These are phyloP conservation scores for Thryonomys swinderianus DNA, from an alignment of 2,113 vertebrate species.

Conservation along the genomic window DNA sequence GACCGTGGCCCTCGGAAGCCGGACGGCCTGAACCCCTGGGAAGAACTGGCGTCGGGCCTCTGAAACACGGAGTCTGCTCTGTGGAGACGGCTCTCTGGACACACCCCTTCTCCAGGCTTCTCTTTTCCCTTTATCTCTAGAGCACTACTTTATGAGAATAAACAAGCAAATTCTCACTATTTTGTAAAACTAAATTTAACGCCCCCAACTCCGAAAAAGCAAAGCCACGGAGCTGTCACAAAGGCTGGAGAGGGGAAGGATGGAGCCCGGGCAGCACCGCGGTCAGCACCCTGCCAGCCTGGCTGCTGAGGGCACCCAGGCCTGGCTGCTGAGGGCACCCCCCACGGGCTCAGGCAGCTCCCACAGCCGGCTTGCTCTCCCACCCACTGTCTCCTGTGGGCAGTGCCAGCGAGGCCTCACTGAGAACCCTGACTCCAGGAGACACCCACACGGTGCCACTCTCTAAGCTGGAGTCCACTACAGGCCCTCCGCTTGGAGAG, in stretches of 20 bases:
- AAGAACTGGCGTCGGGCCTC: not conserved
- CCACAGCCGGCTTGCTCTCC: too few species aligned
- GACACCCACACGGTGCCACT: not conserved
- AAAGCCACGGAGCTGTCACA: not conserved
- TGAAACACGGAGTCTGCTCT: not conserved
- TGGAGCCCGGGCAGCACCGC: not conserved
- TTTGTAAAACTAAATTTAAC: slow-evolving; percentile 17
- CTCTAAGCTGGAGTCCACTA: not conserved
- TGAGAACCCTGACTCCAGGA: not conserved
- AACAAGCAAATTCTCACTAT: not conserved
- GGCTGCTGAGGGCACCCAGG: too few species aligned
- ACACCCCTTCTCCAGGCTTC: not conserved
- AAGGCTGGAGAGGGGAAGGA: not conserved
- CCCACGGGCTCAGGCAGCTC: too few species aligned
- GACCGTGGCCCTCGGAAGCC: not conserved
- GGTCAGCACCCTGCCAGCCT: not conserved
- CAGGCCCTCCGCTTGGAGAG: not conserved
- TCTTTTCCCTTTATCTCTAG: not conserved
- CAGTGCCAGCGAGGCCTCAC: not conserved
- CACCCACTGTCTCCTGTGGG: not conserved
- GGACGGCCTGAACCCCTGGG: not conserved
- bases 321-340: too few species aligned
- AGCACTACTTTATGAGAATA: not conserved
- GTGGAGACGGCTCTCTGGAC: not conserved
- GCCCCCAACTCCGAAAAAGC: not conserved